Conservation (phyloP, 2,113 vertebrate genomes). For the Prunella fulvescens region DNA sequence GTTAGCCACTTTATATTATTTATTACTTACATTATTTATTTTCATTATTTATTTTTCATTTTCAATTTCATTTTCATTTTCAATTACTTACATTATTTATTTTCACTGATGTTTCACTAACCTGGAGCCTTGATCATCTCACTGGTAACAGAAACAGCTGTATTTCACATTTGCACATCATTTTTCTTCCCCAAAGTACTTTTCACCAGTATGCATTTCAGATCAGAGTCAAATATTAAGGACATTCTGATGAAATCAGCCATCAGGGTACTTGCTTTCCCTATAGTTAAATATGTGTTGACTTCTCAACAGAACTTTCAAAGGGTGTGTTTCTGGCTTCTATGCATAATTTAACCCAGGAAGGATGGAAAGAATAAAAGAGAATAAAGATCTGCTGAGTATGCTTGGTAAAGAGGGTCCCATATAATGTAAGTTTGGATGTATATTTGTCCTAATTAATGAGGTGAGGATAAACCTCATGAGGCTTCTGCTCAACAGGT, state of each 20-base stretch:
- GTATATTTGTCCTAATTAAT: neutral
- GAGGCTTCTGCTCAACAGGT: neutral
- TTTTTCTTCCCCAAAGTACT: neutral
- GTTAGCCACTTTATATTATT: neutral
- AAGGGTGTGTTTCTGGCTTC: neutral
- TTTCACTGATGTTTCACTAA: neutral
- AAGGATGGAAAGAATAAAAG: neutral
- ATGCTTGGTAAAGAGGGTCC: rapidly evolving
- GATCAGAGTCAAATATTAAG: neutral
- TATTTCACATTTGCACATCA: neutral
- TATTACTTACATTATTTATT: too few species aligned
- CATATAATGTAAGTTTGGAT: neutral
- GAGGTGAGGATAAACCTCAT: neutral
- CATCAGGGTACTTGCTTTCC: neutral
- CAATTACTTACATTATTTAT: neutral
- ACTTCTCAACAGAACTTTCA: neutral
- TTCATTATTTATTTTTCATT: too few species aligned
- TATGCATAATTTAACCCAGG: neutral
- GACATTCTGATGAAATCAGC: neutral
- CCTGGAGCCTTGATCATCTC: neutral
- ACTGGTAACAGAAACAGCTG: neutral
- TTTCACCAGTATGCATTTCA: neutral
- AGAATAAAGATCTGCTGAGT: neutral
- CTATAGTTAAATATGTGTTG: neutral
- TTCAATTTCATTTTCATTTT: too few species aligned